Conservation (phyloP, 2,797 vertebrate species). For the Leptatherina wallacei region DNA sequence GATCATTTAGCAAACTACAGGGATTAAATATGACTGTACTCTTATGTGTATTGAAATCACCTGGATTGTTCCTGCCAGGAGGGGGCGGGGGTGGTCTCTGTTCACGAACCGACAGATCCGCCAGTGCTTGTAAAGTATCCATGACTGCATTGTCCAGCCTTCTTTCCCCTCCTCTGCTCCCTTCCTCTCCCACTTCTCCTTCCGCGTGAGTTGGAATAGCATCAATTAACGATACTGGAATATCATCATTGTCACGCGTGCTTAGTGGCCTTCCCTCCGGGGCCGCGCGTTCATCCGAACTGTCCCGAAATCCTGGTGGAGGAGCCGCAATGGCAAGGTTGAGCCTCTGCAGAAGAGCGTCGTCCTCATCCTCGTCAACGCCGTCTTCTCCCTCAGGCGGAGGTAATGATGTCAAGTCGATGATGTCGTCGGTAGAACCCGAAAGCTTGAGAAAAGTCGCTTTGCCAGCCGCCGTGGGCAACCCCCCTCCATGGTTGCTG, state of each 20-base stretch:
- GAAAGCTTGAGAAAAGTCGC: constrained; percentile 89
- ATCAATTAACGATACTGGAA: constrained; percentile 95
- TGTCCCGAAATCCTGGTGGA: constrained; percentile 95
- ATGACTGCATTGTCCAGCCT: constrained; percentile 87
- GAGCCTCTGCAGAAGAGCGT: constrained; percentile 91
- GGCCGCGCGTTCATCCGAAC: constrained; percentile 91
- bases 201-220: constrained; percentile 87
- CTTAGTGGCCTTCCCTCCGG: constrained; percentile 68
- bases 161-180: constrained; percentile 76
- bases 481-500: constrained; percentile 37
- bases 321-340: constrained; percentile 98
- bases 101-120: constrained; percentile 92
- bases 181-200: constrained; percentile 27
- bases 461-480: constrained; percentile 85
- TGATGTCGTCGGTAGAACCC: constrained; percentile 95
- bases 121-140: constrained; percentile 91
- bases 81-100: constrained; percentile 85
- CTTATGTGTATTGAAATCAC: constrained; percentile 77
- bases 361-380: constrained; percentile 88
- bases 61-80: constrained; percentile 88
- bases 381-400: constrained; percentile 93
- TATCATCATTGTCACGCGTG: constrained; percentile 83
- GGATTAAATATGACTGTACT: constrained; percentile 11
- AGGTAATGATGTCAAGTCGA: constrained; percentile 95
- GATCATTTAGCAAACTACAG: constrained; percentile 12